phyloP scores from a whole-genome alignment of 2,113 vertebrate species.

The Podarcis muralis region DNA sequence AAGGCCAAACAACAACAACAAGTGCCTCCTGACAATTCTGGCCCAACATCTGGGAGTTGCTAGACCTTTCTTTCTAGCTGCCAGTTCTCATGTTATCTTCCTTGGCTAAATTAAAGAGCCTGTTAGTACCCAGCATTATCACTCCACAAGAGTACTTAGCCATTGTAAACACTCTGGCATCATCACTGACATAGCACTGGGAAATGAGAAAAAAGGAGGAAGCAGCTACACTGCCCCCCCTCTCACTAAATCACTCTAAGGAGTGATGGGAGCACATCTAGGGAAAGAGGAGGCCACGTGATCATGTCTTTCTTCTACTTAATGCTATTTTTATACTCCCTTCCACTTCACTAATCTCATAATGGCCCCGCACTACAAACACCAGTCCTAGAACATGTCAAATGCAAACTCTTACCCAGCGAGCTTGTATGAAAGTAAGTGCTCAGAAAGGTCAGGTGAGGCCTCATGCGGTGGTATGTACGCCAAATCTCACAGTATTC shows the following conservation, averaged over 20 bases:
- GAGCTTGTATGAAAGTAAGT: neutral
- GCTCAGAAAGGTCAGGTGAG: neutral
- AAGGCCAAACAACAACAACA: neutral
- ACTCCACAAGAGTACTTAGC: neutral
- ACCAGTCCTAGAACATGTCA: neutral
- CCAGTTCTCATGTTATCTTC: neutral
- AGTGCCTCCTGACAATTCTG: neutral
- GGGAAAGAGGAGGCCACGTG: neutral
- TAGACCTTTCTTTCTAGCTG: neutral
- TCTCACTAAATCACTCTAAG: neutral
- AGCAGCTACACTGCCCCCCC: too few relatives aligned
- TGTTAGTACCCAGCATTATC: neutral
- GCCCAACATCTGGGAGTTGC: neutral
- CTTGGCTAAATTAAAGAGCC: neutral
- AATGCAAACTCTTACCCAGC: neutral
- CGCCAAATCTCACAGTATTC: neutral
- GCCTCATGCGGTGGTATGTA: neutral
- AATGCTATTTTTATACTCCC: constrained; percentile 11
- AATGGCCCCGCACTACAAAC: neutral
- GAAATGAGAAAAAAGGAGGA: neutral
- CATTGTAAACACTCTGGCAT: constrained; percentile 15
- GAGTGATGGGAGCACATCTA: neutral
- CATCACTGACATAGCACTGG: neutral
- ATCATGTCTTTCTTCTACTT: neutral
- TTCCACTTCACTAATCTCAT: constrained; percentile 10